A percentile compares a stretch with the other conserved stretches of the same genome.
phyloP scores from a whole-genome alignment of 2,113 vertebrate species.

The Trichomycterus rosablanca region DNA sequence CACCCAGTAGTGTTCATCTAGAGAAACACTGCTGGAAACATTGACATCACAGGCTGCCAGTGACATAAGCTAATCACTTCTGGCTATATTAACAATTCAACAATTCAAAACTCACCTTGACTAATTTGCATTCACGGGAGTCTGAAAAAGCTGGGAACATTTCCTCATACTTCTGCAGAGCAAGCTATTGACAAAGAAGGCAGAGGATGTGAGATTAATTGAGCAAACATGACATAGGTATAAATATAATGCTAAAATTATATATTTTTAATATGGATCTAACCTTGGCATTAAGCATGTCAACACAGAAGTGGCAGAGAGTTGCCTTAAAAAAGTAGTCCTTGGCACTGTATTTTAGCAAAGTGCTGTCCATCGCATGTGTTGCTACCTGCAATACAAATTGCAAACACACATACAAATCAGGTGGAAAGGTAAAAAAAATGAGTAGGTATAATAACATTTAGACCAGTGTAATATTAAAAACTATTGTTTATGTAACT shows the following conservation, averaged over 20 bases:
- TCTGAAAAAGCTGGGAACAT: constrained; percentile 90
- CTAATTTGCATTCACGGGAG: constrained; percentile 82
- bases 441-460: too few relatives aligned
- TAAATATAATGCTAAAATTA: neutral
- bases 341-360: constrained; percentile 91
- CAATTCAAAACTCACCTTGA: constrained; percentile 74
- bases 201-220: neutral
- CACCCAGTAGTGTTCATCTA: too few relatives aligned
- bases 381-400: constrained; percentile 68
- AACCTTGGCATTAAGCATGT: constrained; percentile 90
- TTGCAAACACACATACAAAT: too few relatives aligned
- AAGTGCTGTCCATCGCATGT: constrained; percentile 85
- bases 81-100: too few relatives aligned
- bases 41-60: too few relatives aligned
- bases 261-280: neutral
- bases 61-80: too few relatives aligned
- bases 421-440: too few relatives aligned
- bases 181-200: constrained; percentile 62
- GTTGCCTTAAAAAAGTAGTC: constrained; percentile 92
- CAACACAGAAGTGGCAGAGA: constrained; percentile 90
- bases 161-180: constrained; percentile 86
- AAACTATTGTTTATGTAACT: too few relatives aligned
- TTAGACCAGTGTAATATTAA: too few relatives aligned
- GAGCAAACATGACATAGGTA: neutral
- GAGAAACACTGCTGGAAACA: too few relatives aligned